phyloP scores from a whole-genome alignment of 2,888 invertebrate genomes.

The Eupithecia vulgata region DNA sequence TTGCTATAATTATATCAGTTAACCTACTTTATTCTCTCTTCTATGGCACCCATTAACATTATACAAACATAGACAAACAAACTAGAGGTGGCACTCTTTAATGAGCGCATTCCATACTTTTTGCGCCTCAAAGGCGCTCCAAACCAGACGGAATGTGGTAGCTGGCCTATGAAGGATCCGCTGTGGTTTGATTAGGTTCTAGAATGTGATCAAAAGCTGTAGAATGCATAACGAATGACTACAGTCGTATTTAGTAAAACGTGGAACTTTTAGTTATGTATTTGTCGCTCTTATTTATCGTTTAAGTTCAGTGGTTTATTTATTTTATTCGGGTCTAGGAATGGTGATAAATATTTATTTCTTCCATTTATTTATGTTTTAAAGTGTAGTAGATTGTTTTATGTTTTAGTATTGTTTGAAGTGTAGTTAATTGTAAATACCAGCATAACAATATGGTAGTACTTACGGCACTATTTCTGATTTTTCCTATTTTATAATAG shows the following conservation, averaged over 20 bases:
- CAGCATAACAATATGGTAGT: too few species aligned
- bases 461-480: too few species aligned
- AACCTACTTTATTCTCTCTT: not conserved
- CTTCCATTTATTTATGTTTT: too few species aligned
- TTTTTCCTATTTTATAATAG: too few species aligned
- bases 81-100: constrained; percentile 31
- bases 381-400: too few species aligned
- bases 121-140: constrained; percentile 4
- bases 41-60: constrained; percentile 10
- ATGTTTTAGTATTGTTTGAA: too few species aligned
- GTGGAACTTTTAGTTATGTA: not conserved
- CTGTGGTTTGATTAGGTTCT: not conserved
- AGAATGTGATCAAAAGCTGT: not conserved
- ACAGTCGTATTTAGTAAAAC: not conserved
- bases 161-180: not conserved
- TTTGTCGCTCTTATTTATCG: too few species aligned
- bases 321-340: too few species aligned
- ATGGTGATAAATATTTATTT: too few species aligned
- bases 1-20: not conserved
- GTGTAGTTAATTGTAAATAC: too few species aligned
- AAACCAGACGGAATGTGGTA: not conserved
- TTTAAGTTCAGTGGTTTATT: not conserved
- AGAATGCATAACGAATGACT: not conserved
- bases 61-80: constrained; percentile 9
- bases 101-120: constrained; percentile 29